Conservation (phyloP, 1,140 invertebrate species). For the Drosophila orena region DNA sequence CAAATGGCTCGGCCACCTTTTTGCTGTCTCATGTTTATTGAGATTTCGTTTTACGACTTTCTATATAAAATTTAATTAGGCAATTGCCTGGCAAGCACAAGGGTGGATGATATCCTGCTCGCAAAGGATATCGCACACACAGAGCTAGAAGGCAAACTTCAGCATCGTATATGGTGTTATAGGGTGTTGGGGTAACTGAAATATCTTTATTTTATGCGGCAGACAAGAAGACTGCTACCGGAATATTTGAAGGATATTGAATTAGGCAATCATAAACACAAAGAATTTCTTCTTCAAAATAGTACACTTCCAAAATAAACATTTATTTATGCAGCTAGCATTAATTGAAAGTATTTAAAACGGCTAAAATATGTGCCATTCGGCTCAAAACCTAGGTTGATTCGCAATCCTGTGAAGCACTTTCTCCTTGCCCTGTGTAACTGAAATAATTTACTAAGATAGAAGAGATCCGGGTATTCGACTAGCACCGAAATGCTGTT, state of each 20-base stretch:
- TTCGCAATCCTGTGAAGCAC: too few relatives aligned
- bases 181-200: constrained; percentile 32
- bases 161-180: constrained; percentile 50
- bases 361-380: too few relatives aligned
- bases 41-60: constrained; percentile 77
- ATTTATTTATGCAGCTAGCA: too few relatives aligned
- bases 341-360: too few relatives aligned
- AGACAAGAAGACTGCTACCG: not conserved
- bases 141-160: constrained; percentile 8
- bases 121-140: constrained; percentile 7
- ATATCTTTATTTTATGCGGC: constrained; percentile 61
- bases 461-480: constrained; percentile 8
- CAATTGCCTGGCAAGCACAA: constrained; percentile 66
- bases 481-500: not conserved
- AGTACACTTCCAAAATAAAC: too few relatives aligned
- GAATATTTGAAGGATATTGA: not conserved
- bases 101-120: constrained; percentile 31
- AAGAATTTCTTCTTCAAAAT: too few relatives aligned
- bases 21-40: constrained; percentile 61
- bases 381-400: too few relatives aligned
- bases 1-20: constrained; percentile 44
- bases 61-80: constrained; percentile 80
- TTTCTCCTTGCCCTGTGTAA: too few relatives aligned
- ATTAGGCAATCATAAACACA: not conserved
- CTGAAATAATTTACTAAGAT: not conserved